Conservation (phyloP, 2,113 vertebrate genomes). For the Dipodomys merriami region DNA sequence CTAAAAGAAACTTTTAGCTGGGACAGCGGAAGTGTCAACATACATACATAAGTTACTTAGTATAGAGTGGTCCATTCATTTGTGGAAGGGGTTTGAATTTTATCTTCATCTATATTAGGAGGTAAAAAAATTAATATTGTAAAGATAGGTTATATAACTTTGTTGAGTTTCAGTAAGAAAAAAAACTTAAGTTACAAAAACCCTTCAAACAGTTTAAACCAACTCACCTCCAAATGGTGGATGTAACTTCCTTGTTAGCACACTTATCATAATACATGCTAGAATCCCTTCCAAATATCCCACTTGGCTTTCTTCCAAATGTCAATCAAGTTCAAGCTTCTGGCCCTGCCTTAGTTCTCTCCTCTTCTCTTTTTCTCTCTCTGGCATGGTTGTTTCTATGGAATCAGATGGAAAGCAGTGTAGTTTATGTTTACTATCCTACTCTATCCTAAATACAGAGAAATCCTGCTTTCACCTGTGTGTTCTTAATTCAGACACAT, state of each 20-base stretch:
- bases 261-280: not conserved
- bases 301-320: not conserved
- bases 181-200: not conserved
- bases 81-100: slow-evolving; percentile 31
- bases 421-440: not conserved
- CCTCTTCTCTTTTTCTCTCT: too few relatives aligned
- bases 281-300: not conserved
- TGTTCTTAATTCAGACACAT: not conserved
- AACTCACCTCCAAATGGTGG: too few relatives aligned
- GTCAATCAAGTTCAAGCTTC: not conserved
- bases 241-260: not conserved
- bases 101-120: slow-evolving; percentile 19
- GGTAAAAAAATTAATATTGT: not conserved
- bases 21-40: not conserved
- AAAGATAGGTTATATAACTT: not conserved
- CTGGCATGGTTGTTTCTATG: not conserved
- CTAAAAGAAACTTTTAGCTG: slow-evolving; percentile 32
- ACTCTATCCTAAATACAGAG: not conserved
- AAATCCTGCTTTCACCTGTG: not conserved
- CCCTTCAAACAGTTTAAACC: not conserved
- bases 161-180: not conserved
- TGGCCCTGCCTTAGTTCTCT: not conserved
- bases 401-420: not conserved
- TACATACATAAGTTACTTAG: slow-evolving; percentile 20
- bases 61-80: slow-evolving; percentile 11